Evolutionary conservation across 2,113 vertebrate genomes (phyloP), one percentile per base, ranked within the genome.

Genomic region (Oostethus manadensis): DNA sequence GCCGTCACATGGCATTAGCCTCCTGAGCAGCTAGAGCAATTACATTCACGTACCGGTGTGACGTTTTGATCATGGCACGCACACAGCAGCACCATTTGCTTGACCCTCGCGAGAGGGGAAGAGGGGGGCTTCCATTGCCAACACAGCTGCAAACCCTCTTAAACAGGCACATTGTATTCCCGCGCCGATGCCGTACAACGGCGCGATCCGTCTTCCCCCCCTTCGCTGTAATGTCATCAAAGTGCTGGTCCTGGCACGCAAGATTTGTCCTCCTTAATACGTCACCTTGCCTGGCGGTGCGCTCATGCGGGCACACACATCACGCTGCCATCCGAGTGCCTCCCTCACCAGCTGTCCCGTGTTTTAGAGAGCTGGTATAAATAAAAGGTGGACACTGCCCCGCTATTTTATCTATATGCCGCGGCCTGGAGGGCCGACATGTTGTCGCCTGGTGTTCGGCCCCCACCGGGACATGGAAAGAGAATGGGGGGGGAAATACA

Each of bases 301-400:
- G 18, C 44, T 72, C 70, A 64, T 61, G 62, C 74, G 70, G 47
- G 43, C 42, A 56, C 53, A 47, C 44, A 45, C 56, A 58, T 59
- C 50, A 51, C 21, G n/a, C 45, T 62, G 70, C 45, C 59, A 67
- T 55, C 63, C 71, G 77, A 74, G 74, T 68, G 70, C 73, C 74
- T 79, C 78, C 76, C 78, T 75, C 43, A 72, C 75, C 80, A 74
- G 72, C 74, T 84, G 79, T 79, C 74, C 78, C 66, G 84, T 82
- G 80, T 63, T 75, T 57, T 38, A 50, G 51, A 60, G 75, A 60
- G 75, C 54, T 49, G 20, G 54, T 70, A 86, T 77, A 70, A 82
- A 88, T 84, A 86, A 84, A 86, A 86, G 64, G 79, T 76, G 65
- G 59, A n/a, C 42, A 23, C 23, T 16, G 23, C n/a, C 18, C 50